Evolutionary conservation across 2,797 vertebrate species (phyloP), one percentile per base, ranked within the genome.

Genomic region (Sebastes aleutianus): DNA sequence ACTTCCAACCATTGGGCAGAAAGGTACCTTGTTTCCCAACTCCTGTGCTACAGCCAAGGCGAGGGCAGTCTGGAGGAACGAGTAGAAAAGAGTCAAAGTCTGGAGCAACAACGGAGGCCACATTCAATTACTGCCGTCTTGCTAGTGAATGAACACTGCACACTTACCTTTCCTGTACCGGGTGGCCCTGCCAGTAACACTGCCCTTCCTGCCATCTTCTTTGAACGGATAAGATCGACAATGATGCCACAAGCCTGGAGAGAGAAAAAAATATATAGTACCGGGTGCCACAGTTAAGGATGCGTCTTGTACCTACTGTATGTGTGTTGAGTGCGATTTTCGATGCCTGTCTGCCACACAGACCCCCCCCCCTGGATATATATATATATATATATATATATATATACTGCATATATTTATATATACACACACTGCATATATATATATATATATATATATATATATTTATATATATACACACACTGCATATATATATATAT

Each of bases 1-100:
- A 70, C 99, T 99, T 74, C 99, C 99, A 75, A 99, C 98, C 98
- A 99, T 99, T 1, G 98, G 98, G 87, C 99, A 99, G 92, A 99
- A 99, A 2, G 98, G 99, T 70, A 99, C 98, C 89, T 99, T 99
- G 90, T 97, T 99, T 32, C 99, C 99, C 90, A 99, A 88, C 70
- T 99, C 99, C 88, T 99, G 99, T 53, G 99, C 98, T 89, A 99
- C 96, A 56, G 98, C 99, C 88, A 99, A 91, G 31, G 99, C 99
- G 5, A 99, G 93, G 70, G 99, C 99, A 26, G 99, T 99, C 99
- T 99, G 82, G 2, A 64, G 12, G 68, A 34, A 83, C 53, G 50
- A 2, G 31, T 1, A 76, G 16, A 72, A 47, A 69, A 11, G 3
- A 43, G 4, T 39, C 22, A 71, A 1, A 13, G 63, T 62, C 3